Evolutionary conservation across 2,113 vertebrate genomes (phyloP).

Genomic region (Empidonax traillii): DNA sequence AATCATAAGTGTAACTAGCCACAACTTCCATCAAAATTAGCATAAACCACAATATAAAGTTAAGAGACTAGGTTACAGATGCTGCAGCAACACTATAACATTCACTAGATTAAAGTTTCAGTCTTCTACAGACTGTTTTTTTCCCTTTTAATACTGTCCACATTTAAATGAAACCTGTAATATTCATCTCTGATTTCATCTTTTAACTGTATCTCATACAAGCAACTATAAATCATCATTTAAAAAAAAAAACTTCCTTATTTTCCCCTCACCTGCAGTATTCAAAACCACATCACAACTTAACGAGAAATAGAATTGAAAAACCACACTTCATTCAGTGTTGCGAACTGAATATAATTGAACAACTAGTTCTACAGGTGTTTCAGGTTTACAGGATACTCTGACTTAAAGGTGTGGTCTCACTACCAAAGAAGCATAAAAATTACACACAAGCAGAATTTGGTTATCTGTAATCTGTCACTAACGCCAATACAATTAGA

Average conservation of each 20-base stretch:
- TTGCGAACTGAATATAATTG: slow-evolving; percentile 15
- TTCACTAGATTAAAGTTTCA: not conserved
- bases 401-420: slow-evolving; percentile 34
- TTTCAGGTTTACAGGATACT: slow-evolving; percentile 52
- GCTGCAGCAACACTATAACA: not conserved
- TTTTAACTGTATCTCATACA: not conserved
- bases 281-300: slow-evolving; percentile 33
- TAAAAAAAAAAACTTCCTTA: slow-evolving; percentile 4
- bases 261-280: slow-evolving; percentile 36
- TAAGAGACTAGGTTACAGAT: not conserved
- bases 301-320: slow-evolving; percentile 38
- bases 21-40: not conserved
- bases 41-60: not conserved
- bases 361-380: slow-evolving; percentile 60
- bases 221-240: not conserved
- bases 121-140: not conserved
- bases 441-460: not conserved
- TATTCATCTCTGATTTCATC: not conserved
- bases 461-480: slow-evolving; percentile 25
- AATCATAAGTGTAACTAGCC: not conserved
- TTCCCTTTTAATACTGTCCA: not conserved
- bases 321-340: slow-evolving; percentile 41
- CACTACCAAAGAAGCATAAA: not conserved
- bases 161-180: not conserved
- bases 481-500: slow-evolving; percentile 5